Evolutionary conservation across 2,113 vertebrate genomes (phyloP).

Genomic region (Xiphorhynchus elegans): DNA sequence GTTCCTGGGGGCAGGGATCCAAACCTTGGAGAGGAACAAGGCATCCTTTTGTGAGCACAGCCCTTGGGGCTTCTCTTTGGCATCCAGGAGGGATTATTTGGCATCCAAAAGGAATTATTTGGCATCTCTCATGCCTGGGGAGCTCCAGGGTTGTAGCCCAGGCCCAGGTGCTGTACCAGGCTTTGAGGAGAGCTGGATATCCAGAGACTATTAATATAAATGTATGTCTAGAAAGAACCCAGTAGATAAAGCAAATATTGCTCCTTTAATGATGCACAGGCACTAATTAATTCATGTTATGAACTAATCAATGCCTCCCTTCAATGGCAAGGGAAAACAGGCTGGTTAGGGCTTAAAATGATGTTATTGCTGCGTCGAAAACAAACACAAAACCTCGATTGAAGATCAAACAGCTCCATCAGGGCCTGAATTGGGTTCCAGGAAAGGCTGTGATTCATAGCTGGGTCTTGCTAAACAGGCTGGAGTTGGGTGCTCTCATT

Average conservation of each 20-base stretch:
- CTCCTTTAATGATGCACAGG: not conserved
- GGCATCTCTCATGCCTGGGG: not conserved
- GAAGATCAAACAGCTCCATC: slow-evolving; percentile 33
- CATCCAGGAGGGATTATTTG: not conserved
- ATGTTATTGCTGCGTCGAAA: slow-evolving; percentile 35
- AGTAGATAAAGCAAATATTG: not conserved
- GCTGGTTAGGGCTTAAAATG: not conserved
- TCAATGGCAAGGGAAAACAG: not conserved
- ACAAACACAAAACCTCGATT: slow-evolving; percentile 18
- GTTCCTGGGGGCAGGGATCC: not conserved
- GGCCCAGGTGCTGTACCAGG: not conserved
- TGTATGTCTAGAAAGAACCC: not conserved
- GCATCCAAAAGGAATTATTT: slow-evolving; percentile 5
- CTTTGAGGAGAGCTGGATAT: not conserved
- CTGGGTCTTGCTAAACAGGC: slow-evolving; percentile 8
- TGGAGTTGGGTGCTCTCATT: slow-evolving; percentile 35
- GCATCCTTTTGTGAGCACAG: not conserved
- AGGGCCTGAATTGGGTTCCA: slow-evolving; percentile 25
- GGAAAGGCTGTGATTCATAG: slow-evolving; percentile 40
- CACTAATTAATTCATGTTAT: slow-evolving; percentile 18
- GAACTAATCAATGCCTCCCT: slow-evolving; percentile 28
- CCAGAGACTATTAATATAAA: not conserved
- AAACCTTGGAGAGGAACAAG: not conserved
- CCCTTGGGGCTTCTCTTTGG: not conserved
- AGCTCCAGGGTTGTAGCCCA: not conserved